These are phyloP conservation scores for Brachionus asplanchnoidis DNA, from an alignment of 1,140 invertebrate species.

Conservation along the genomic window DNA sequence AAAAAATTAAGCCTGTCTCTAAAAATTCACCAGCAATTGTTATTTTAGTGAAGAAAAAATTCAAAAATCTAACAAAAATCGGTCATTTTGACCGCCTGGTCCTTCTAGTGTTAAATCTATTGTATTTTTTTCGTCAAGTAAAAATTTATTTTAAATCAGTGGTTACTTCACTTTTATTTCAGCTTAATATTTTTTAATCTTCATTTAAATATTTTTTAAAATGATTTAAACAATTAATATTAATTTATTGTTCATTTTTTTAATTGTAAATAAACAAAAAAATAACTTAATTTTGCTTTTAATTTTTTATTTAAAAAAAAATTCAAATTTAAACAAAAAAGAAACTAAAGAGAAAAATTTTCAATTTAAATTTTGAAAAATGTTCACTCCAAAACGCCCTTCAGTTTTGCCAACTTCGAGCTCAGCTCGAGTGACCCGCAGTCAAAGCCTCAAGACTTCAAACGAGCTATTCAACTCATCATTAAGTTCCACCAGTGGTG, in stretches of 20 bases:
- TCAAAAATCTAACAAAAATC: neutral
- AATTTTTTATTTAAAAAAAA: neutral
- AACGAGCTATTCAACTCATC: constrained; percentile 33
- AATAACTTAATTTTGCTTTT: neutral
- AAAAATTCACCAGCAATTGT: neutral
- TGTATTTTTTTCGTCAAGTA: too few species aligned
- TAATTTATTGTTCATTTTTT: neutral
- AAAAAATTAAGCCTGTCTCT: neutral
- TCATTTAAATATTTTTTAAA: too few species aligned
- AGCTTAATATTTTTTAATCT: too few species aligned
- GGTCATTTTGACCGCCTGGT: too few species aligned
- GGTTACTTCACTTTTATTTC: too few species aligned
- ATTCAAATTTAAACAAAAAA: neutral
- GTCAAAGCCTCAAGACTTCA: constrained; percentile 17
- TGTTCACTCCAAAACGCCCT: constrained; percentile 30
- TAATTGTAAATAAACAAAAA: neutral
- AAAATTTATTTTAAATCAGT: too few species aligned
- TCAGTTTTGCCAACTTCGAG: neutral
- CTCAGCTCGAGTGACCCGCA: neutral
- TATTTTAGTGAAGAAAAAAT: neutral
- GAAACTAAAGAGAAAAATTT: neutral
- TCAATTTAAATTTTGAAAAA: neutral
- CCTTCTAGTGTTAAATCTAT: neutral
- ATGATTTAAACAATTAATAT: too few species aligned
- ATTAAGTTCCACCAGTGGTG: neutral